Percentiles rank a stretch among this genome's conserved stretches.
These are phyloP conservation scores for Aphrocallistes beatrix DNA, from an alignment of 37 sponge, comb jelly and placozoan genomes.

Conservation along the genomic window DNA sequence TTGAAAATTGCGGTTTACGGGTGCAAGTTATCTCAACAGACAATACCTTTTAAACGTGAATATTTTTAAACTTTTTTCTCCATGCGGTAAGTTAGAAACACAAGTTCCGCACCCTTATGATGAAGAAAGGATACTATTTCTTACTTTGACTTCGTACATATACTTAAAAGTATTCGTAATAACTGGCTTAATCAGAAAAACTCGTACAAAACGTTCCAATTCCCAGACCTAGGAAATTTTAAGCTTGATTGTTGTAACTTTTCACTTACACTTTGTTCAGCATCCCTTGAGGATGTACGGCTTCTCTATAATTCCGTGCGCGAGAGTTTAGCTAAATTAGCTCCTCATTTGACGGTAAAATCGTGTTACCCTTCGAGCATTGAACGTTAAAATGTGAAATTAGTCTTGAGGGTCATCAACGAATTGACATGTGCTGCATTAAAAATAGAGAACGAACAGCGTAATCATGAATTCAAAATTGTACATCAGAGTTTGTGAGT, in stretches of 20 bases:
- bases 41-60: constrained; percentile 2
- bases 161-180: constrained; percentile 8
- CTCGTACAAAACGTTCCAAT: neutral
- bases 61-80: neutral
- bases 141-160: no score
- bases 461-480: neutral
- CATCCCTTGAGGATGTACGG: neutral
- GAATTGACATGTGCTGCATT: neutral
- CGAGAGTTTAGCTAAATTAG: neutral
- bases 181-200: neutral
- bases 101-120: neutral
- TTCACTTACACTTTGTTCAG: neutral
- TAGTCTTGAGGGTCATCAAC: neutral
- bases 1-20: neutral
- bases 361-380: neutral
- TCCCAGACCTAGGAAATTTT: neutral
- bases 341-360: neutral
- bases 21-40: neutral
- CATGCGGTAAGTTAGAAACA: neutral
- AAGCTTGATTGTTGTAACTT: neutral
- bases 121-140: neutral
- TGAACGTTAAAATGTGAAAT: neutral
- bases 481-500: neutral
- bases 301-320: neutral
- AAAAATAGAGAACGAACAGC: neutral